phyloP scores from a whole-genome alignment of 2,113 vertebrate genomes.

The Malurus cyaneus region DNA sequence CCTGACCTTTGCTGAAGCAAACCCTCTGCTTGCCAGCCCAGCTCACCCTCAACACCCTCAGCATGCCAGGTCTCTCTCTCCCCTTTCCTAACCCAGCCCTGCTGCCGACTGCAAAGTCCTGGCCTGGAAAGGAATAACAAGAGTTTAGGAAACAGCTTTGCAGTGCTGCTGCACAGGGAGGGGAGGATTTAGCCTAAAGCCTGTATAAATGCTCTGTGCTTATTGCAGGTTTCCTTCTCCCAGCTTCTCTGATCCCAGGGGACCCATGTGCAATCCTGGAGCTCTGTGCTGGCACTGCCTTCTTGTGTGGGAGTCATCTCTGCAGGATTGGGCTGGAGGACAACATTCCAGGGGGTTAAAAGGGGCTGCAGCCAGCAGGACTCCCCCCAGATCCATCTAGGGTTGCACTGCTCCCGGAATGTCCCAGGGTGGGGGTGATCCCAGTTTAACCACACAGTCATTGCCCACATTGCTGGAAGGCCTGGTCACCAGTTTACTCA shows the following conservation, averaged over 20 bases:
- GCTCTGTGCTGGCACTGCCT: background rate
- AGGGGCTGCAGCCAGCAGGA: background rate
- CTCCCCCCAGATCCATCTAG: background rate
- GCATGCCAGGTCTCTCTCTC: background rate
- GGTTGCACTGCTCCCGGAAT: background rate
- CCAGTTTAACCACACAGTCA: fast-evolving
- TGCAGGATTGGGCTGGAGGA: background rate
- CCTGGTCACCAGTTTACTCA: fast-evolving
- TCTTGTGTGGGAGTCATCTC: background rate
- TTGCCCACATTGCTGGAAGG: fast-evolving
- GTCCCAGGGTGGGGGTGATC: fast-evolving
- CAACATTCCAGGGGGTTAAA: background rate
- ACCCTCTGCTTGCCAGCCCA: background rate
- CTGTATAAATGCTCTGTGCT: constrained; percentile 9
- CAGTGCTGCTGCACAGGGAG: background rate
- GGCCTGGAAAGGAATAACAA: constrained; percentile 15
- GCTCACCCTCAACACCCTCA: background rate
- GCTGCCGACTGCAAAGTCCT: background rate
- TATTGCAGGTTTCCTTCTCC: constrained; percentile 26
- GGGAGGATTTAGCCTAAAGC: constrained; percentile 53
- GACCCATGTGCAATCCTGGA: background rate
- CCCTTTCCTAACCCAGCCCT: background rate
- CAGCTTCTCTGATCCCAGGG: background rate
- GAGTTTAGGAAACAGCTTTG: background rate
- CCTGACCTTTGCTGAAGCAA: background rate